Percentiles rank a stretch among this genome's conserved stretches.
Evolutionary conservation across 37 sponge, comb jelly and placozoan species (phyloP).

Genomic region (Tethya wilhelma): DNA sequence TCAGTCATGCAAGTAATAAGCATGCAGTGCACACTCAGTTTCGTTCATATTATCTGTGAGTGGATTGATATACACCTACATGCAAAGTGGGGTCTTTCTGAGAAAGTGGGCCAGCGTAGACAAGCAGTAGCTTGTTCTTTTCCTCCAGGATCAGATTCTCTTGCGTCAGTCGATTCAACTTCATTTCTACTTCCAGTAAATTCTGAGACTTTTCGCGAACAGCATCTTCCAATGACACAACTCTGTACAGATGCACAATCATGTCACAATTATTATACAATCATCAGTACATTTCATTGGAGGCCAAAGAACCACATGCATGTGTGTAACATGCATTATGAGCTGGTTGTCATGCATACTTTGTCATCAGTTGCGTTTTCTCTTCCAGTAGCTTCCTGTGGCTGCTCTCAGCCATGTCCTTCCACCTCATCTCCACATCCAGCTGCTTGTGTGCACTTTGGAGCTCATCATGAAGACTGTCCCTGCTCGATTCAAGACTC

Average conservation of each 20-base stretch:
- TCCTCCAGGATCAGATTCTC: conserved; percentile 53
- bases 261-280: no score
- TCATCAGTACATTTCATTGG: neutral
- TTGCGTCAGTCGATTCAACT: conserved; percentile 30
- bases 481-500: conserved; percentile 33
- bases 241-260: conserved; percentile 14
- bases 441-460: conserved; percentile 29
- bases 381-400: conserved; percentile 50
- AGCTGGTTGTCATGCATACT: conserved; percentile 36
- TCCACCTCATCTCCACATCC: conserved; percentile 44
- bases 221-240: conserved; percentile 19
- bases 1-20: neutral
- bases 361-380: conserved; percentile 32
- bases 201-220: conserved; percentile 23
- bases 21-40: neutral
- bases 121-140: conserved; percentile 14
- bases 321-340: neutral
- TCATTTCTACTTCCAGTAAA: conserved; percentile 23
- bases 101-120: neutral
- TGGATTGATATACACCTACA: neutral
- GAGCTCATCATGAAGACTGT: conserved; percentile 15
- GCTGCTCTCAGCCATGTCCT: conserved; percentile 5
- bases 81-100: neutral
- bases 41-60: neutral
- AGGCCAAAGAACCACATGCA: neutral